A percentile compares a stretch with the other conserved stretches of the same genome.
Evolutionary conservation across 2,888 invertebrate species (phyloP).

Genomic region (Drosophila recens): DNA sequence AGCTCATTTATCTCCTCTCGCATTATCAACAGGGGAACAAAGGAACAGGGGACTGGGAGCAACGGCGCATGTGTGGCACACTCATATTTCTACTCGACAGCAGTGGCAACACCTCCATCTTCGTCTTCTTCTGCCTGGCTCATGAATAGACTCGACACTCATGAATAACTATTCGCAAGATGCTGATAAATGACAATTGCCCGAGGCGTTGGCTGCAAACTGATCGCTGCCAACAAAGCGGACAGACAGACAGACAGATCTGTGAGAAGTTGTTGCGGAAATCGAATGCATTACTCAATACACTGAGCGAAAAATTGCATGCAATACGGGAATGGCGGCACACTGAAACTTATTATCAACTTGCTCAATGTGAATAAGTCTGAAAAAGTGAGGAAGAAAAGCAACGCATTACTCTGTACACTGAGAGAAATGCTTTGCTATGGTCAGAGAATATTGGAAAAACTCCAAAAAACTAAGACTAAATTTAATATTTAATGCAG

Average conservation of each 20-base stretch:
- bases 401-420: neutral
- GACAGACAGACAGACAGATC: constrained; percentile 1
- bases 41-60: neutral
- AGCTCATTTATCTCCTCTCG: constrained; percentile 51
- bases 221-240: constrained; percentile 31
- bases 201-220: constrained; percentile 27
- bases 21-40: constrained; percentile 14
- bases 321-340: neutral
- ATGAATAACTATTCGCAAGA: constrained; percentile 49
- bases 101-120: constrained; percentile 36
- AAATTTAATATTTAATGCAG: too few species aligned
- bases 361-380: neutral
- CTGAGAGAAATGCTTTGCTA: neutral
- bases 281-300: neutral
- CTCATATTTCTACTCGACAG: constrained; percentile 34
- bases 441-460: too few species aligned
- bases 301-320: constrained; percentile 21
- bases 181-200: constrained; percentile 50
- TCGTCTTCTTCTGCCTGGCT: neutral
- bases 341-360: neutral
- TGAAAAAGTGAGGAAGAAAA: neutral
- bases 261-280: constrained; percentile 16
- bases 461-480: too few species aligned
- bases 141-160: constrained; percentile 26
- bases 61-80: constrained; percentile 54